Base-by-base conservation (phyloP, 2,113 vertebrate genomes). In the Apodemus sylvaticus region DNA sequence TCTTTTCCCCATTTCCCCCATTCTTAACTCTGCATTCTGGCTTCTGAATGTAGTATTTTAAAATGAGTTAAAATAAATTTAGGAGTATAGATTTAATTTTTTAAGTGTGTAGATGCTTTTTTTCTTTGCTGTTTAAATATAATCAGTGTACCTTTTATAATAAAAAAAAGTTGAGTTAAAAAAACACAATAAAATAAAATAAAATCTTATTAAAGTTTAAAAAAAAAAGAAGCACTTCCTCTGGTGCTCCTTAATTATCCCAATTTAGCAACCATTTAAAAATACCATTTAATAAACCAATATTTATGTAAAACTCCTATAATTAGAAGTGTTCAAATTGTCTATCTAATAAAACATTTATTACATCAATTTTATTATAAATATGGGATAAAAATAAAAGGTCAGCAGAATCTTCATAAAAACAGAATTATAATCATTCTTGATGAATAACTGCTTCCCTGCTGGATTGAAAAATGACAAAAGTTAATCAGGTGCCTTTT, bases 101-200 rank as follows among this genome's bases (percentile, higher is more conserved):
- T 98, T 98, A 97, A 96, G 97, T 98, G 98, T 98, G 98, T 98
- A 99, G 98, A 94, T 98, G 98, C 98, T 98, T 98, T 98, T 98
- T 98, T 99, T 98, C 98, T 98, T 95, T 98, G 97, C 98, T 96
- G 98, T 98, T 98, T 98, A 98, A 98, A 97, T 98, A 98, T 98
- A 98, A 99, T 98, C 97, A 97, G 96, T 98, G 98, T 99, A 98
- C 98, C 97, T 98, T 99, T 98, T 99, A 97, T 98, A 98, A 98
- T 98, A 98, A 98, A 98, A 98, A 97, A 97, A 97, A 98, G 97
- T 98, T 96, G 98, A 98, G 97, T 98, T 98, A 98, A 98, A 98
- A 98, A 98, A 97, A 51, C 81, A 96, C 95, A 97, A 86, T 98
- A 94, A 98, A 97, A 97, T 97, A 96, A 98, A 97, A 98, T 98